Base-by-base conservation (phyloP, 2,888 invertebrate genomes). In the Empis livida region DNA sequence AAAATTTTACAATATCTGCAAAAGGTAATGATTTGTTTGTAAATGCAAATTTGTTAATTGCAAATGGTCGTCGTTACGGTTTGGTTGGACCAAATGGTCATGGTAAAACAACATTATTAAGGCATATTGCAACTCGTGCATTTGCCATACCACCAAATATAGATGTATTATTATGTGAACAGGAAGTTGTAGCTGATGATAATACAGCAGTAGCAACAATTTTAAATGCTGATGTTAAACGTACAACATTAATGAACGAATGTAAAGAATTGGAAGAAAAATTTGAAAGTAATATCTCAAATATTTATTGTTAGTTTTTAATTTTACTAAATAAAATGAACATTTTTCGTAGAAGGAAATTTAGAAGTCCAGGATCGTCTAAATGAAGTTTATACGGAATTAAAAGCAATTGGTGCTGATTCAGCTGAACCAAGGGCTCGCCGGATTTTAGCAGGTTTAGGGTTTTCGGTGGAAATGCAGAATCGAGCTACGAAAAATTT, bases 51-150 rank as follows among this genome's bases (percentile, higher is more conserved):
- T 72, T 99, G 31, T 72, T 91, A 45, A 95, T 99, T 56, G 94
- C 96, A 0, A 80, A 86, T 60, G 93, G 95, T 0, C 78, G 97
- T 42, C 80, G 93, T 57, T 99, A 99, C 68, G 99, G 99, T 59
- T 74, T 99, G 6, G 97, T 99, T 3, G 99, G 99, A 20, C 99
- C 99, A 1, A 99, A 99, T 68, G 99, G 92, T 0, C 95, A 99
- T 72, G 99, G 99, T 13, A 99, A 99, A 73, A 99, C 99, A 0
- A 99, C 99, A 0, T 68, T 99, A 23, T 71, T 99, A 47, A 79
- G 94, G 49, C 99, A 99, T 64, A 81, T 99, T 55, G 89, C 92
- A 0, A 82, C 84, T 47, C 76, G 92, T 55, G 89, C 88, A 9
- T 87, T 99, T 61, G 84, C 86, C 44, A 91, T 99, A 59, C 99